Evolutionary conservation across 2,113 vertebrate genomes (phyloP), one percentile per base, ranked within the genome.

Genomic region (Rhinoptilus africanus): DNA sequence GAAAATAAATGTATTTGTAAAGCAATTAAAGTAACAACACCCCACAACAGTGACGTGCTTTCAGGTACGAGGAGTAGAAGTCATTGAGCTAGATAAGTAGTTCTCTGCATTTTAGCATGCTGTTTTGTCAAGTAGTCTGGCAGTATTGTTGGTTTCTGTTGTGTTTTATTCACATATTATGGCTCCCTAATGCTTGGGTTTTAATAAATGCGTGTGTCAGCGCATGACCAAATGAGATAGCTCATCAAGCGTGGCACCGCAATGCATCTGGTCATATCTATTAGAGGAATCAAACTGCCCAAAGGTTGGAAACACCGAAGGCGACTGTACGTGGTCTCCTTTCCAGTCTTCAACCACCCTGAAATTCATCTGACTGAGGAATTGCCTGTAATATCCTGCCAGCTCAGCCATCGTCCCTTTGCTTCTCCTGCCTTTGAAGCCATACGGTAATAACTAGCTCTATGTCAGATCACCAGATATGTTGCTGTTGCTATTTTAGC

Each of bases 391-490:
- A 69, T 92, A 80, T 48, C 59, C 83, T 83, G 41, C 64, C 68
- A 60, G 73, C 51, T 89, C 73, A 69, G 9, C 72, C 69, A 59
- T 68, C 5, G 3, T 35, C 79, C 39, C 39, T 89, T 73, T 71
- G 47, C 47, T 64, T 88, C 67, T 50, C 10, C 68, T 92, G 43
- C n/a, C 73, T 96, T 89, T 94, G 89, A 95, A 95, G 60, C 83
- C 24, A 7, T n/a, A 32, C 5, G 3, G 28, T 85, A 92, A 89
- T 92, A 90, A 88, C 56, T 59, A 80, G 72, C 63, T 92, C 82
- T 80, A 63, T 93, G 92, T 92, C 83, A 88, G 85, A 88, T 91
- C 32, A 45, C 48, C 88, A 94, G 56, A 85, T 80, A 81, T 4
- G 39, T 77, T 81, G 59, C 85, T 88, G 59, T 93, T 88, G 45